phyloP scores from a whole-genome alignment of 2,888 invertebrate species.

The Shargacucullia verbasci region DNA sequence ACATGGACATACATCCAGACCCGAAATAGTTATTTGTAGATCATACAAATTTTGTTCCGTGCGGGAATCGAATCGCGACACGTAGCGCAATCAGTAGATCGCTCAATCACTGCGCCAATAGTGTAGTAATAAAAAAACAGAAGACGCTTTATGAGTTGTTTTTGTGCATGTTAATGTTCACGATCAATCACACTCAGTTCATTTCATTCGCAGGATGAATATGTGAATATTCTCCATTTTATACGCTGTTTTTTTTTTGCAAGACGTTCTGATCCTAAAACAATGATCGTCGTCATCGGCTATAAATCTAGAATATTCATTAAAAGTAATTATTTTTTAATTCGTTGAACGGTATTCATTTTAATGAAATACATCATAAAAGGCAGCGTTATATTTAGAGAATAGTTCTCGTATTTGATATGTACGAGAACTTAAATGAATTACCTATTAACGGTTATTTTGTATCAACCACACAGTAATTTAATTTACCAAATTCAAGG shows the following conservation, averaged over 20 bases:
- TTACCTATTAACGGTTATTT: constrained; percentile 8
- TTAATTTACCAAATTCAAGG: constrained; percentile 22
- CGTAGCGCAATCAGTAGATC: no score
- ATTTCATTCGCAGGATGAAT: constrained; percentile 26
- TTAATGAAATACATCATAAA: constrained; percentile 23
- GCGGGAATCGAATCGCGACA: no score
- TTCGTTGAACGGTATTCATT: constrained; percentile 24
- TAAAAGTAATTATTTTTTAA: constrained; percentile 41
- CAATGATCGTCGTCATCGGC: constrained; percentile 9
- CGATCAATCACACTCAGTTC: constrained; percentile 43
- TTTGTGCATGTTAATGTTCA: constrained; percentile 28
- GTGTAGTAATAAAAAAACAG: no score
- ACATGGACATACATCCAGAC: no score
- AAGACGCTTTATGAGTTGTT: constrained; percentile 32
- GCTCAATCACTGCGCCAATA: no score
- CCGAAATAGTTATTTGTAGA: no score
- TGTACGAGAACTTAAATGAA: constrained; percentile 14
- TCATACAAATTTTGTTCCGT: no score
- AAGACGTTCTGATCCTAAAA: constrained; percentile 7
- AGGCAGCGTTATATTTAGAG: constrained; percentile 3
- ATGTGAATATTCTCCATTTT: constrained; percentile 16
- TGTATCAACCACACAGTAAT: not conserved
- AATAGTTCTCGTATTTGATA: constrained; percentile 5
- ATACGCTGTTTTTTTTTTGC: constrained; percentile 26
- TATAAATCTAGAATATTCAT: constrained; percentile 36